A percentile compares a stretch with the other conserved stretches of the same genome.
Conservation (phyloP, 2,797 vertebrate genomes). For the Carcharodon carcharias region DNA sequence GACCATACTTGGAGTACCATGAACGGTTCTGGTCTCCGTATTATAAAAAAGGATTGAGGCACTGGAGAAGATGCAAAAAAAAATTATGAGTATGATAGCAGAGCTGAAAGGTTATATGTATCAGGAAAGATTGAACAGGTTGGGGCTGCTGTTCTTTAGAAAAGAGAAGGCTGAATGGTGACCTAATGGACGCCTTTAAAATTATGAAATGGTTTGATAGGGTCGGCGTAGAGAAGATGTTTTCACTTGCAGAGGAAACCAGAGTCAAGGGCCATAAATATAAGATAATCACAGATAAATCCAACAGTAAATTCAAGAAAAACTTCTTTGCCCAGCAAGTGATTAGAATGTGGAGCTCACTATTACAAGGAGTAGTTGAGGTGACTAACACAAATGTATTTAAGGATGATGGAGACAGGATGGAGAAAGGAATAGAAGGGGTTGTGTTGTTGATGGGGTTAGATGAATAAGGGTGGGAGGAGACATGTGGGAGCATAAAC, state of each 20-base stretch:
- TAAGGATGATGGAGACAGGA: background rate
- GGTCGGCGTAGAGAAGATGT: too few species aligned
- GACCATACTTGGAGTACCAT: background rate
- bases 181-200: background rate
- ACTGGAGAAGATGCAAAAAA: background rate
- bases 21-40: background rate
- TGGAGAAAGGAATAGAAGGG: background rate
- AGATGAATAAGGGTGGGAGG: background rate
- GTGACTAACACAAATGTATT: background rate
- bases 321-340: background rate
- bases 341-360: background rate
- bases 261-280: background rate
- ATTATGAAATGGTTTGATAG: background rate
- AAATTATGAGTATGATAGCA: background rate
- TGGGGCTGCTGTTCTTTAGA: too few species aligned
- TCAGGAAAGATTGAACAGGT: too few species aligned
- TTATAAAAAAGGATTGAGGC: background rate
- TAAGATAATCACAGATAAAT: background rate
- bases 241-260: background rate
- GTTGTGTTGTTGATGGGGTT: background rate
- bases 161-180: background rate
- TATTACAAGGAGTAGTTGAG: background rate
- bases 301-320: background rate
- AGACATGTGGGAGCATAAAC: background rate
- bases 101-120: background rate